These are phyloP conservation scores for Mus minutoides DNA, from an alignment of 2,797 vertebrate genomes.

Conservation along the genomic window DNA sequence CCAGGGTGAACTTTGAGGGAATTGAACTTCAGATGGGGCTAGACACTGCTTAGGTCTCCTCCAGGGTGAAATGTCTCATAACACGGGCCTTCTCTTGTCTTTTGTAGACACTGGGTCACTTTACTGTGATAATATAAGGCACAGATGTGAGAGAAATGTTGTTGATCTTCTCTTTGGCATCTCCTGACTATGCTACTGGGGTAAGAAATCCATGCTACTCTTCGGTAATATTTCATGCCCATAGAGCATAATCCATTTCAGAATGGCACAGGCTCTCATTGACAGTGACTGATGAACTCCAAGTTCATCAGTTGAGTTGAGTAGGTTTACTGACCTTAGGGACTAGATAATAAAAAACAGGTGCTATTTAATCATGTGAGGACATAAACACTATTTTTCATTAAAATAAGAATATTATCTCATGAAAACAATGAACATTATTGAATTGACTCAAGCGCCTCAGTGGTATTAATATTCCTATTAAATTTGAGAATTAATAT, in stretches of 20 bases:
- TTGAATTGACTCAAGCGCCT: constrained; percentile 24
- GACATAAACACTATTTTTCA: constrained; percentile 36
- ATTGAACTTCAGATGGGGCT: not conserved
- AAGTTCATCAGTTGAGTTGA: not conserved
- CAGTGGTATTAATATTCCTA: not conserved
- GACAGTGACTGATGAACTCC: constrained; percentile 9
- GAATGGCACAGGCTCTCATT: not conserved
- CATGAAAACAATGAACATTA: constrained; percentile 63
- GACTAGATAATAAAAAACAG: not conserved
- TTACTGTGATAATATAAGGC: not conserved
- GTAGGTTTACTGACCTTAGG: not conserved
- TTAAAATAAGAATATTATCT: constrained; percentile 41
- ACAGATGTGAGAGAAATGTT: not conserved
- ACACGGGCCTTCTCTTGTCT: not conserved
- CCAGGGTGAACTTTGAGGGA: not conserved
- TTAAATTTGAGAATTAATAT: constrained; percentile 33
- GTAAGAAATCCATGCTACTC: not conserved
- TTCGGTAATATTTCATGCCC: not conserved
- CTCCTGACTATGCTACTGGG: not conserved
- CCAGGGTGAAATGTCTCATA: not conserved
- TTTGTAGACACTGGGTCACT: not conserved
- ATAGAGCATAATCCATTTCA: not conserved
- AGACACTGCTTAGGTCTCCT: not conserved
- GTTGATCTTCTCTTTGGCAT: not conserved
- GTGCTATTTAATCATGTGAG: constrained; percentile 44